Percentiles rank a stretch among this genome's conserved stretches.
Conservation (phyloP, 2,888 invertebrate genomes). For the Metallyticus violacea region DNA sequence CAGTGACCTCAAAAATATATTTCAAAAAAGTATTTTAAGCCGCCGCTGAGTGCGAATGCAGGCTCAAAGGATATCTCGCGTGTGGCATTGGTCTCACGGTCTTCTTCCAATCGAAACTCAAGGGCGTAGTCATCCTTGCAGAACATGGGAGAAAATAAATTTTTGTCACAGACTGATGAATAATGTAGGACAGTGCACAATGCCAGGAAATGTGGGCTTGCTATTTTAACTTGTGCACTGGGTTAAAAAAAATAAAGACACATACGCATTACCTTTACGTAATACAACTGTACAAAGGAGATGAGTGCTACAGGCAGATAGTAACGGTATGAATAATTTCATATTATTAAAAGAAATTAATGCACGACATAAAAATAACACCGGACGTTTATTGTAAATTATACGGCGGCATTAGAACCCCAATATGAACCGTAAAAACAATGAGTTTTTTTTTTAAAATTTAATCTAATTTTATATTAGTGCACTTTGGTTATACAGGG, state of each 20-base stretch:
- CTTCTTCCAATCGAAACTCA: not conserved
- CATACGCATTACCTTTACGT: not conserved
- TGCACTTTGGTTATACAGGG: too few relatives aligned
- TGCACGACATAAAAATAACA: not conserved
- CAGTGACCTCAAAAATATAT: not conserved
- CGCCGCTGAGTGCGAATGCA: too few relatives aligned
- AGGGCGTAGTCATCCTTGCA: not conserved
- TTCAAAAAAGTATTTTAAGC: too few relatives aligned
- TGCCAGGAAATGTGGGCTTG: not conserved
- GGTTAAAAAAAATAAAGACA: not conserved
- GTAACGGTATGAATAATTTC: not conserved
- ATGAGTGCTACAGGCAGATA: too few relatives aligned
- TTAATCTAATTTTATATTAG: too few relatives aligned
- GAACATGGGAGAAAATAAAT: not conserved
- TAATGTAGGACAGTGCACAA: not conserved
- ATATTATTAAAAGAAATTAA: not conserved
- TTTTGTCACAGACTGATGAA: not conserved
- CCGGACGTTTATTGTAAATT: too few relatives aligned
- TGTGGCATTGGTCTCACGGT: not conserved
- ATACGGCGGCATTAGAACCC: too few relatives aligned
- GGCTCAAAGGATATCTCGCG: too few relatives aligned
- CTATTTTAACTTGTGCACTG: not conserved
- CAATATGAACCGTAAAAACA: too few relatives aligned
- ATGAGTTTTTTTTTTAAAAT: too few relatives aligned
- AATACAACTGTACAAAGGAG: too few relatives aligned